A percentile compares a stretch with the other conserved stretches of the same genome.
phyloP scores from a whole-genome alignment of 2,797 vertebrate species.

The Prunella strophiata region DNA sequence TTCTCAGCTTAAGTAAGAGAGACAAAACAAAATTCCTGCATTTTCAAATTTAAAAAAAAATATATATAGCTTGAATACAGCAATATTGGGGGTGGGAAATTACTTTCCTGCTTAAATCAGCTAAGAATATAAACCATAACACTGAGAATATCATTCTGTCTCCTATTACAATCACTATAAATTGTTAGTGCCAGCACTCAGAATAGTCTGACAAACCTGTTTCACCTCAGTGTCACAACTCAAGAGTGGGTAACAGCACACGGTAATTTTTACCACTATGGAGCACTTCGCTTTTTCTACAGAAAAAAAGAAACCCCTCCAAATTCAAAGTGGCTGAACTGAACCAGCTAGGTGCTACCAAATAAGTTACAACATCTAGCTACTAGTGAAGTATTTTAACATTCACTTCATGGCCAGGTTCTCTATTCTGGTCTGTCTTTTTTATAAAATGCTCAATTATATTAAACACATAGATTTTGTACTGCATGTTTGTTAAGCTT shows the following conservation, averaged over 20 bases:
- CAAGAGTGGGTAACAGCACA: neutral
- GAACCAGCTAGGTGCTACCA: neutral
- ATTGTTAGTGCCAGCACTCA: neutral
- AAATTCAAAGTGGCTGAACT: neutral
- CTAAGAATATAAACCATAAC: neutral
- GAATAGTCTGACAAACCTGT: neutral
- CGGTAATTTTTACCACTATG: neutral
- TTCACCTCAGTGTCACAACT: neutral
- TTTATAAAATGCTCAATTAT: neutral
- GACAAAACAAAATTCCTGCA: neutral
- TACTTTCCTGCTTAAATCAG: neutral
- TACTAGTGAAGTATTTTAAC: neutral
- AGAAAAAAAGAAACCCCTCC: neutral
- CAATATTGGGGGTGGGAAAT: neutral
- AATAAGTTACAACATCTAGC: rapidly evolving
- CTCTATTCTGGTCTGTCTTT: neutral
- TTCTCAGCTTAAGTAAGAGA: neutral
- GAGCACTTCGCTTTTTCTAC: neutral
- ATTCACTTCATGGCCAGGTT: neutral
- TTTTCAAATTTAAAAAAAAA: neutral
- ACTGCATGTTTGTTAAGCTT: neutral
- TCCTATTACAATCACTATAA: neutral
- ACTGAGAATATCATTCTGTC: neutral
- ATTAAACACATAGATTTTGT: neutral
- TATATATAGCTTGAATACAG: neutral